Base-by-base conservation (phyloP, 2,113 vertebrate genomes). In the Atrichornis clamosus region DNA sequence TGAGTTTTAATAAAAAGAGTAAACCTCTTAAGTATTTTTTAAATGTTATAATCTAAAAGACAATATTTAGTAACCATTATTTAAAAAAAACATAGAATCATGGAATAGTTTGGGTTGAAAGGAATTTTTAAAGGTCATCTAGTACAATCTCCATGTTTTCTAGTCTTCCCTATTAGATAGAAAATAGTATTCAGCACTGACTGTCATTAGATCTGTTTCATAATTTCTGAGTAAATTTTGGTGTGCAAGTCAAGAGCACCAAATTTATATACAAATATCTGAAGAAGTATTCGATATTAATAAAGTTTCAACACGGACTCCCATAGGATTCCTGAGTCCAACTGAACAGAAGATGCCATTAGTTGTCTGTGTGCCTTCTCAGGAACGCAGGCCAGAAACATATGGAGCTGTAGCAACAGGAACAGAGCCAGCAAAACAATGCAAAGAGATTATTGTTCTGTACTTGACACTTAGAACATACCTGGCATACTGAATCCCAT, bases 201-300 rank as follows among this genome's bases (percentile, higher is more conserved):
- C 9, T 52, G 47, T 17, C 33, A 27, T 28, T 60, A 53, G 19
- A 41, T 5, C 11, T 28, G 37, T 68, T 76, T 90, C 68, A 82
- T 78, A 91, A 79, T 56, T 93, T 76, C 76, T 41, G 55, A 87
- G 37, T 90, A 91, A 91, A 89, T 89, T 87, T 78, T 88, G 53
- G 89, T 27, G 26, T 55, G 39, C 20, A 53, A 94, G 64, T 79
- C 79, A 92, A 67, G 44, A 79, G 55, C 52, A 84, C 58, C 42
- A 74, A 53, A 89, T 44, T 60, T 70, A 49, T 50, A 50, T 11
- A 80, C 37, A 87, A 87, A 93, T 37, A 91, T 9, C 52, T 64
- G 39, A 83, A 50, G 42, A 50, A 68, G 12, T 22, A 63, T 47
- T 91, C 35, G 27, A 19, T 44, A 53, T 18, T 49, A 78, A 70